These are phyloP conservation scores for Prinia subflava DNA, from an alignment of 2,113 vertebrate species.

Conservation along the genomic window DNA sequence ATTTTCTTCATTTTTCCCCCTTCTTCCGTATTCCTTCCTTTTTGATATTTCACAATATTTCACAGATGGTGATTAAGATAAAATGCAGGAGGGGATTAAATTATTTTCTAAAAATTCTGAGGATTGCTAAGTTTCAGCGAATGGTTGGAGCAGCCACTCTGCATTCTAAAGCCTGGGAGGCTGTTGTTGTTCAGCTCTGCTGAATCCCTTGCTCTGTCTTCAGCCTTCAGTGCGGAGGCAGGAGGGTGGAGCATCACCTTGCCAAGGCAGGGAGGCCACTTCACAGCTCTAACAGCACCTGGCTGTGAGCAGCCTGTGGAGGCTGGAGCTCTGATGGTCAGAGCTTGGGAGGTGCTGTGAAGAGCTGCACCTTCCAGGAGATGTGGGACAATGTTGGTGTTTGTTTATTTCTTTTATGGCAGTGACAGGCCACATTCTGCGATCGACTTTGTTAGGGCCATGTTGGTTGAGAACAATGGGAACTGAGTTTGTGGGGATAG, in stretches of 20 bases:
- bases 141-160: neutral
- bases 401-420: neutral
- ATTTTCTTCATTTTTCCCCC: neutral
- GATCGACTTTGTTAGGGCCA: rapidly evolving
- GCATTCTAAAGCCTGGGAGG: neutral
- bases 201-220: neutral
- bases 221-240: rapidly evolving
- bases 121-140: neutral
- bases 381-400: neutral
- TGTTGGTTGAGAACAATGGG: neutral
- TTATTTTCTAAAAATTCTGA: neutral
- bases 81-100: neutral
- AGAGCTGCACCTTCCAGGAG: neutral
- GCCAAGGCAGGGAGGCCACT: neutral
- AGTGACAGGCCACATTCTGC: neutral
- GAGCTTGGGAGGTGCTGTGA: neutral
- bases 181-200: neutral
- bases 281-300: neutral
- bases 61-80: neutral
- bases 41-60: neutral
- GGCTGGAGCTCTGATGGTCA: neutral
- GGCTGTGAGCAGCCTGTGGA: neutral
- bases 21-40: neutral
- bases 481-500: neutral
- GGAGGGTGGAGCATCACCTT: rapidly evolving